Evolutionary conservation across 2,888 invertebrate genomes (phyloP), one percentile per base, ranked within the genome.

Genomic region (Prenolepis imparis): DNA sequence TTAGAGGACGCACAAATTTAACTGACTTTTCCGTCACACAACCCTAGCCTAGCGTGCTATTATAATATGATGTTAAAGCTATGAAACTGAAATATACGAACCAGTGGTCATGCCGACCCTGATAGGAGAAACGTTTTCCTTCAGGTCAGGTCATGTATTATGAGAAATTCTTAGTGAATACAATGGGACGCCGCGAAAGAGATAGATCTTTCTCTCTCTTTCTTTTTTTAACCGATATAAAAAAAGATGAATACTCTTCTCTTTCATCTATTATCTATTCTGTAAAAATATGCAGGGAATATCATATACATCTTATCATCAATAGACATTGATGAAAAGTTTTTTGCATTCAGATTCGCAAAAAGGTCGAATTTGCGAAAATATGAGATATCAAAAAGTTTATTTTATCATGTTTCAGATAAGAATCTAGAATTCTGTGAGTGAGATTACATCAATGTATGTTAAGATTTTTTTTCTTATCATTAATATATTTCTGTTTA

Each of bases 41-140:
- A 78, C 68, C 28, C n/a, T 41, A 21, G 15, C 9, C 3, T 28
- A 41, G 41, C n/a, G 39, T 41, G n/a, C n/a, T 67, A 68, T 64
- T 57, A 52, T 75, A 67, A 67, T 48, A 4, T 67, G 41, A 28
- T 11, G 21, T 57, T 39, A 57, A 78, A 41, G 39, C 21, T 57
- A 41, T n/a, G 41, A 68, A 77, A 77, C 28, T 18, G 57, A 78
- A 21, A 78, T 70, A 44, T 78, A 55, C 0, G 55, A 78, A 15
- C 21, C 32, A 41, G 55, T 78, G 21, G 28, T 70, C 57, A 57
- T 15, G 21, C 41, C 24, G 74, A 36, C 8, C 63, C 55, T 28
- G 3, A 28, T 11, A 68, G 28, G n/a, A 57, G 55, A 41, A 77
- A 68, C 28, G 28, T 70, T 70, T 70, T 36, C 18, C 28, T 57